Base-by-base conservation (phyloP, 2,113 vertebrate species). In the Nerophis lumbriciformis region DNA sequence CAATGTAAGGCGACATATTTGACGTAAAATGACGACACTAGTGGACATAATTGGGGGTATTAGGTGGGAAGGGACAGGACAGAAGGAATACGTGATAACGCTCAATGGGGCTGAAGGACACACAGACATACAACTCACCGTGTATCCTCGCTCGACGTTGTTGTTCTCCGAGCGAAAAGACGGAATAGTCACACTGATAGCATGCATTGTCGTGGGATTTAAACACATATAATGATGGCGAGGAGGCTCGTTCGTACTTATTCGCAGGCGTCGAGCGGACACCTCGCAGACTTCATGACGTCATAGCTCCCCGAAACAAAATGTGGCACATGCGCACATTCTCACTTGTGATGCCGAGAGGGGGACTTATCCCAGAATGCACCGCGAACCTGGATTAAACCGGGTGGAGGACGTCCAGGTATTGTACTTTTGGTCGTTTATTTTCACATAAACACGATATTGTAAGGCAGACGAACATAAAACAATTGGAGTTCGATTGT, bases 81-180 rank as follows among this genome's bases (percentile, higher is more conserved):
- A 1, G 42, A 12, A 5, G 42, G 42, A 42, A 42, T 10, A 42
- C 10, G 28, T 1, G 28, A 42, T 42, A 8, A 42, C 39, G 3
- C 1, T 45, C 10, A 45, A 11, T 45, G 42, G 13, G 5, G 11
- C 28, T 13, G 44, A 16, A 13, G 28, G 12, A 49, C 6, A 57
- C 12, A 39, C 45, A 14, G 9, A 62, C 63, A 56, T 0, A 57
- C 36, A 36, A 57, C 94, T 94, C 88, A 97, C 95, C 93, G 95
- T 98, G 89, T 91, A 98, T 56, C 94, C 94, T 74, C 89, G 93
- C 80, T 98, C 95, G 72, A 93, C 74, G 16, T 91, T 90, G 78
- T 85, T 94, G 85, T 94, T 94, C 78, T 97, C 95, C 19, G 92
- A 93, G 59, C 95, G 93, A 81, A 97, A 98, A 53, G 95, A 96